phyloP scores from a whole-genome alignment of 2,888 invertebrate genomes.

The Neoscelio sp. region DNA sequence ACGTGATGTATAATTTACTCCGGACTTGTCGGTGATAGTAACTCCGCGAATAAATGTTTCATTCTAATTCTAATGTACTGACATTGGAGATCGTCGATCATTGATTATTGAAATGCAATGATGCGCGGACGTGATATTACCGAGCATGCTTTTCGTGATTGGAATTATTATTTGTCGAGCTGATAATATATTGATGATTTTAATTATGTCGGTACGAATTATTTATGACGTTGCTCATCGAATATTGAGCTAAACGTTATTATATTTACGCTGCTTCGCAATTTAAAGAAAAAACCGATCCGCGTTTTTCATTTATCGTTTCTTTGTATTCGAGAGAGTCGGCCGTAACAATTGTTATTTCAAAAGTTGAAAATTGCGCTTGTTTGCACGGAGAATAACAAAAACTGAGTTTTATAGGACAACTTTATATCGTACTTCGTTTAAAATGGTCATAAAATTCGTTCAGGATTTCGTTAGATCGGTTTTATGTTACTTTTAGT shows the following conservation, averaged over 20 bases:
- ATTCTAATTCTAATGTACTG: conserved; percentile 57
- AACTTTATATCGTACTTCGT: conserved; percentile 19
- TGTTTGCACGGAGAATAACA: too few relatives aligned
- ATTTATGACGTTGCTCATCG: conserved; percentile 22
- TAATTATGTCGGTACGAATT: conserved; percentile 41
- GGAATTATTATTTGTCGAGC: conserved; percentile 18
- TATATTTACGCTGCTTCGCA: too few relatives aligned
- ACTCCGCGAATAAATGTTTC: conserved; percentile 56
- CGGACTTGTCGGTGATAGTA: not conserved
- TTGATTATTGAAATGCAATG: conserved; percentile 43
- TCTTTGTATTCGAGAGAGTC: too few relatives aligned
- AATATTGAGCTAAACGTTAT: too few relatives aligned
- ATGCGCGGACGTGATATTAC: conserved; percentile 21
- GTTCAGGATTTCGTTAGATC: conserved; percentile 7
- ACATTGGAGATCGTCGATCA: conserved; percentile 38
- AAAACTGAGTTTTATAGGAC: not conserved
- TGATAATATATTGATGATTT: conserved; percentile 36
- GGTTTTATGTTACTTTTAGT: conserved; percentile 22
- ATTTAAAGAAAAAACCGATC: too few relatives aligned
- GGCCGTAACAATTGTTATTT: not conserved
- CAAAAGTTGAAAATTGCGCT: conserved; percentile 12
- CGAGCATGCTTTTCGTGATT: conserved; percentile 28
- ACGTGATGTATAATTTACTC: conserved; percentile 51
- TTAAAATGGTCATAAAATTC: conserved; percentile 23
- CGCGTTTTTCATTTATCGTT: too few relatives aligned